phyloP scores from a whole-genome alignment of 2,113 vertebrate genomes.

The Pycnonotus jocosus region DNA sequence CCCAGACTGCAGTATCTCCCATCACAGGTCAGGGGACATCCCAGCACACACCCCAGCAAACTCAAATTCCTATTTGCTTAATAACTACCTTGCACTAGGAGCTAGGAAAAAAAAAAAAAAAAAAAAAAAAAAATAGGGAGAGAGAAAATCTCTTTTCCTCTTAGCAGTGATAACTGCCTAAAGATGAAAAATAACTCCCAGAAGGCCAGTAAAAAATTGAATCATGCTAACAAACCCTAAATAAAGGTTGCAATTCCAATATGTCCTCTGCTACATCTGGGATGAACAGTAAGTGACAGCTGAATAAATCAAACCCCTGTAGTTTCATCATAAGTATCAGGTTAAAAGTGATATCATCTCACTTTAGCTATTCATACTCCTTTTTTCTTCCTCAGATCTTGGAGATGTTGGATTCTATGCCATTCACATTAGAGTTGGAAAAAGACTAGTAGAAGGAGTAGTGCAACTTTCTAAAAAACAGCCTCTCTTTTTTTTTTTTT shows the following conservation, averaged over 20 bases:
- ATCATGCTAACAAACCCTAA: conserved; percentile 5
- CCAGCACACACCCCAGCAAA: background rate
- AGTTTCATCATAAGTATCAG: background rate
- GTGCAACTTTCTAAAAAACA: background rate
- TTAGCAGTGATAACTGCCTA: background rate
- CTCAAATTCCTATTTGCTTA: background rate
- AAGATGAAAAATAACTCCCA: conserved; percentile 22
- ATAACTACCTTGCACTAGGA: background rate
- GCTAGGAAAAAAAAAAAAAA: background rate
- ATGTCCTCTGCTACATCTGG: background rate
- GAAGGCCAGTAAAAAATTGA: background rate
- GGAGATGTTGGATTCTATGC: background rate
- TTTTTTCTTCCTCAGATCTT: background rate
- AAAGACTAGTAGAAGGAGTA: background rate
- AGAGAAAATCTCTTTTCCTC: background rate
- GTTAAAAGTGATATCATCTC: conserved; percentile 14
- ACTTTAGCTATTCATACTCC: background rate
- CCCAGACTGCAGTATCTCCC: background rate
- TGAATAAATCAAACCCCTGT: conserved; percentile 26
- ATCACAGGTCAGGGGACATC: background rate
- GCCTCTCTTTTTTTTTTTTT: background rate
- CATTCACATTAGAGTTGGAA: background rate
- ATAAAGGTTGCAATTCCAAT: background rate
- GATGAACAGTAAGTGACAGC: background rate
- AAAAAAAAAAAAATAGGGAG: background rate